phyloP scores from a whole-genome alignment of 2,797 vertebrate genomes.

The Melanotaenia parkinsoni region DNA sequence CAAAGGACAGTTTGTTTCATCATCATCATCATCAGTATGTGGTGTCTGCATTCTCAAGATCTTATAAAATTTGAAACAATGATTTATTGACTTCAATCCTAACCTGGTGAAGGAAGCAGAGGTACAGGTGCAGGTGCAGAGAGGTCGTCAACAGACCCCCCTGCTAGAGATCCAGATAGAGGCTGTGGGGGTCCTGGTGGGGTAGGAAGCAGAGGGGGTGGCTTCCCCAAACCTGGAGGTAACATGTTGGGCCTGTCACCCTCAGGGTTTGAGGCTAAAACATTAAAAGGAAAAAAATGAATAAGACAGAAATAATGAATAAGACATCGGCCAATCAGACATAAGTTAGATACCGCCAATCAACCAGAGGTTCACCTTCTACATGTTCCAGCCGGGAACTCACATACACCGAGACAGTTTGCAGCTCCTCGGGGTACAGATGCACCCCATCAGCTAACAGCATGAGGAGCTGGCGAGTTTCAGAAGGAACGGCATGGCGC shows the following conservation, averaged over 20 bases:
- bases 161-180: conserved; percentile 38
- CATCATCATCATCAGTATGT: background rate
- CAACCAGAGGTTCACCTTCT: conserved; percentile 69
- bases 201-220: conserved; percentile 81
- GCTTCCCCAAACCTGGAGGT: conserved; percentile 74
- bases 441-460: conserved; percentile 81
- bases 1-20: too few species aligned
- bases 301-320: background rate
- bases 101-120: conserved; percentile 79
- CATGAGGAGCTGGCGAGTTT: conserved; percentile 78
- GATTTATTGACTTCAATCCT: background rate
- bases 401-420: conserved; percentile 74
- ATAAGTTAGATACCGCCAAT: background rate
- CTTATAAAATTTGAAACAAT: background rate
- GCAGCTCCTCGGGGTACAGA: conserved; percentile 78
- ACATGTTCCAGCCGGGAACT: conserved; percentile 77
- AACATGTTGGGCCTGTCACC: conserved; percentile 62
- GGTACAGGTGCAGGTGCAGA: conserved; percentile 53
- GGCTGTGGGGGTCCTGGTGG: conserved; percentile 64
- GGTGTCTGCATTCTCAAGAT: background rate
- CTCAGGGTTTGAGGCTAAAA: conserved; percentile 57
- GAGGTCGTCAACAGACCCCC: conserved; percentile 55
- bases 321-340: too few species aligned
- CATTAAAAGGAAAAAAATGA: background rate
- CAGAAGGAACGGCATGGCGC: conserved; percentile 76